Percentiles rank a stretch among this genome's conserved stretches.
Conservation (phyloP, 1,140 invertebrate genomes). For the Lordiphosa stackelbergi region DNA sequence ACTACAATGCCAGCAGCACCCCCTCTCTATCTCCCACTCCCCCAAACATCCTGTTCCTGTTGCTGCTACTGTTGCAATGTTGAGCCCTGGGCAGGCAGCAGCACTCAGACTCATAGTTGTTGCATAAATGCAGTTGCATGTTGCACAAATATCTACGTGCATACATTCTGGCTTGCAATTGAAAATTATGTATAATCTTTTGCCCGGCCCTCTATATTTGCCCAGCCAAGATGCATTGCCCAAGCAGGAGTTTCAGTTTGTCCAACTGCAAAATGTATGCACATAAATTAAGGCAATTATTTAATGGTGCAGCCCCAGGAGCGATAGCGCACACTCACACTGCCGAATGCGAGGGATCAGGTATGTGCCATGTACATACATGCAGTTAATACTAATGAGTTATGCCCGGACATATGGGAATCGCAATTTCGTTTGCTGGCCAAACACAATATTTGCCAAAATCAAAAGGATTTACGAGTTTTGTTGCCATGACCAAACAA, state of each 20-base stretch:
- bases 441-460: slow-evolving; percentile 39
- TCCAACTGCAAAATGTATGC: slow-evolving; percentile 56
- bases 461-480: slow-evolving; percentile 41
- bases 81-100: slow-evolving; percentile 34
- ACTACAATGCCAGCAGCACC: slow-evolving; percentile 32
- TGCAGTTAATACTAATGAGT: slow-evolving; percentile 73
- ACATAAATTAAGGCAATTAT: slow-evolving; percentile 72
- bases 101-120: slow-evolving; percentile 51
- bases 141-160: slow-evolving; percentile 42
- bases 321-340: slow-evolving; percentile 50
- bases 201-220: slow-evolving; percentile 54
- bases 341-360: slow-evolving; percentile 3
- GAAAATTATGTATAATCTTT: slow-evolving; percentile 73
- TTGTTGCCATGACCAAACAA: slow-evolving; percentile 20
- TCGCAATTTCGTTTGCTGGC: slow-evolving; percentile 36
- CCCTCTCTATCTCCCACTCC: neutral
- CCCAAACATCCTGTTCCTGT: neutral
- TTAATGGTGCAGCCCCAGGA: slow-evolving; percentile 52
- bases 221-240: slow-evolving; percentile 57
- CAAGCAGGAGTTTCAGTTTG: slow-evolving; percentile 35
- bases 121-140: slow-evolving; percentile 65
- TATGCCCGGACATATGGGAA: slow-evolving; percentile 54
- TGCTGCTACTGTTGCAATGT: slow-evolving; percentile 27
- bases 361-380: slow-evolving; percentile 12
- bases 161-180: slow-evolving; percentile 34